phyloP scores from a whole-genome alignment of 2,797 vertebrate genomes.

The Brotula barbata region DNA sequence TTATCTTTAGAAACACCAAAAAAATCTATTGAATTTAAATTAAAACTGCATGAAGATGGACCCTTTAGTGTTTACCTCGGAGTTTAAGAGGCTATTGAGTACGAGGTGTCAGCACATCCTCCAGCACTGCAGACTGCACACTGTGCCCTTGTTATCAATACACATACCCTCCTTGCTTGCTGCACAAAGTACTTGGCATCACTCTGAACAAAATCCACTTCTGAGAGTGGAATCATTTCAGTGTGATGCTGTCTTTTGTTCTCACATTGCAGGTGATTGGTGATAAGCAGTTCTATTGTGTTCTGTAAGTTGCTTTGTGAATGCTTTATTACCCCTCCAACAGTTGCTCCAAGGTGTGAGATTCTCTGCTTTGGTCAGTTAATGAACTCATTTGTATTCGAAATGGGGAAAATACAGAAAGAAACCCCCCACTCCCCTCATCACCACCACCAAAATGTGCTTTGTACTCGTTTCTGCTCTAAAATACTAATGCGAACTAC shows the following conservation, averaged over 20 bases:
- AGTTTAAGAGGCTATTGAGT: too few relatives aligned
- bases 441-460: not conserved
- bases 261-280: slow-evolving; percentile 25
- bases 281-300: slow-evolving; percentile 53
- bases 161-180: slow-evolving; percentile 1
- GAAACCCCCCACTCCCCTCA: too few relatives aligned
- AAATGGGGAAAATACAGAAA: slow-evolving; percentile 17
- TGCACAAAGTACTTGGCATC: slow-evolving; percentile 4
- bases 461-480: too few relatives aligned
- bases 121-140: too few relatives aligned
- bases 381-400: slow-evolving; percentile 25
- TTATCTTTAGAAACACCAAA: too few relatives aligned
- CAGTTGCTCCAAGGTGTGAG: slow-evolving; percentile 42
- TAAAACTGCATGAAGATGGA: too few relatives aligned
- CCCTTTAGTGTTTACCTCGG: too few relatives aligned
- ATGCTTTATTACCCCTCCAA: slow-evolving; percentile 40
- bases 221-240: slow-evolving; percentile 6
- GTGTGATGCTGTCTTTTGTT: slow-evolving; percentile 6
- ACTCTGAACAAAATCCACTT: slow-evolving; percentile 26
- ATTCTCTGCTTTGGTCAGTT: slow-evolving; percentile 14
- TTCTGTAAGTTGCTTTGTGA: slow-evolving; percentile 22
- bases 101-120: too few relatives aligned
- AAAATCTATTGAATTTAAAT: too few relatives aligned
- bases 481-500: too few relatives aligned
- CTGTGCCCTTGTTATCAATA: slow-evolving; percentile 12